Evolutionary conservation across 2,888 invertebrate species (phyloP).

Genomic region (Meandrusa payeni): DNA sequence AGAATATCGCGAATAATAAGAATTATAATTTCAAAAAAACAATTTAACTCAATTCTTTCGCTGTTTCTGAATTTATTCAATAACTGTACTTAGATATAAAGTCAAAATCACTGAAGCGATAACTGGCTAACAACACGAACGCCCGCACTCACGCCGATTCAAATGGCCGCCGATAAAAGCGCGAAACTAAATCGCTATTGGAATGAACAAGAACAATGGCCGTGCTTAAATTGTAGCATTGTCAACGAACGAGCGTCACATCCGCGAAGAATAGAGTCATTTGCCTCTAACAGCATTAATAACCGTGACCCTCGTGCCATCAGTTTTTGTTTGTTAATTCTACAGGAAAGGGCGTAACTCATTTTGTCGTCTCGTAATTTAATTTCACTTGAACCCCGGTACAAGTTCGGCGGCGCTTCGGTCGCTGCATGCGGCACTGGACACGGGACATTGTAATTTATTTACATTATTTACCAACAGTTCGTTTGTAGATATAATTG

Average conservation of each 20-base stretch:
- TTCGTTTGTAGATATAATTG: constrained; percentile 43
- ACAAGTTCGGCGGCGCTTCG: constrained; percentile 40
- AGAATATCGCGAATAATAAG: too few relatives aligned
- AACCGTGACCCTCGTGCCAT: constrained; percentile 72
- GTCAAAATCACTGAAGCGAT: constrained; percentile 32
- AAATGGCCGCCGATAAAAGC: constrained; percentile 68
- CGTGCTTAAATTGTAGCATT: constrained; percentile 69
- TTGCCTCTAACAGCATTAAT: constrained; percentile 76
- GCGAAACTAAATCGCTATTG: constrained; percentile 64
- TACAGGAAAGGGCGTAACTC: constrained; percentile 80
- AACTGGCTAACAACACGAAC: constrained; percentile 19
- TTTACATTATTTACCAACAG: constrained; percentile 62
- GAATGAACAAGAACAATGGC: constrained; percentile 70
- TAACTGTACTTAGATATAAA: too few relatives aligned
- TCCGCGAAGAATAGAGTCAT: constrained; percentile 74
- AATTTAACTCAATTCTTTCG: too few relatives aligned
- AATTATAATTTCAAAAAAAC: too few relatives aligned
- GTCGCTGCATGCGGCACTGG: constrained; percentile 50
- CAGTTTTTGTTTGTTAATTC: constrained; percentile 81
- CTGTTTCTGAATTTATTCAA: too few relatives aligned
- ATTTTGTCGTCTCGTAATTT: constrained; percentile 79
- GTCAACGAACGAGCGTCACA: constrained; percentile 54
- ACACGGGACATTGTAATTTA: constrained; percentile 60
- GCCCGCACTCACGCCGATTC: constrained; percentile 33
- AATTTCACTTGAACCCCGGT: constrained; percentile 71